Percentiles rank a stretch among this genome's conserved stretches.
Evolutionary conservation across 2,888 invertebrate genomes (phyloP).

Genomic region (Slavum lentiscoides): DNA sequence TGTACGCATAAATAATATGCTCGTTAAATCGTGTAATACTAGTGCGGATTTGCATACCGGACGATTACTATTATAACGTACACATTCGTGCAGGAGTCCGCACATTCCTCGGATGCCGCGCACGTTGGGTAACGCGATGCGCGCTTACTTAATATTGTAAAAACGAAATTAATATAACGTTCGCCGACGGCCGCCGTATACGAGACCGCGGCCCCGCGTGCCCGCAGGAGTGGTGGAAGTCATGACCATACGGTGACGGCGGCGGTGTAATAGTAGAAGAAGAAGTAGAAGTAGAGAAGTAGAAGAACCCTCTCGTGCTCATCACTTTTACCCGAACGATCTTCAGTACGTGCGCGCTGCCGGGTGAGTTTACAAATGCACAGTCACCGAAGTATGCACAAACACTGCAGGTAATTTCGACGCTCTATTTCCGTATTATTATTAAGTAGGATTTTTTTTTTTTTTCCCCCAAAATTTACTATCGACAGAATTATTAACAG

Average conservation of each 20-base stretch:
- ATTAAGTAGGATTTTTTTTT: too few relatives aligned
- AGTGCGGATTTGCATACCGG: too few relatives aligned
- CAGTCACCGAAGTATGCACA: conserved; percentile 3
- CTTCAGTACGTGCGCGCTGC: conserved; percentile 51
- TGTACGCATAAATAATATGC: too few relatives aligned
- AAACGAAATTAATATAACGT: background rate
- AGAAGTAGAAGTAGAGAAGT: conserved; percentile 28
- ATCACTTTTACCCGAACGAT: conserved; percentile 51
- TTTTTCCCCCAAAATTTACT: too few relatives aligned
- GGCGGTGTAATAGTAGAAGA: background rate
- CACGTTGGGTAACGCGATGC: background rate
- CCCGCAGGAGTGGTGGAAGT: conserved; percentile 32
- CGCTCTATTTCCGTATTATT: too few relatives aligned
- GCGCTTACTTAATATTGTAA: background rate
- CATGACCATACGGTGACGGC: background rate
- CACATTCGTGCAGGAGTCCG: too few relatives aligned
- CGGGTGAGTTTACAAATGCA: conserved; percentile 52
- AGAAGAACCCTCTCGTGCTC: conserved; percentile 45
- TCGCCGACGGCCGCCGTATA: background rate
- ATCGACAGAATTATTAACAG: too few relatives aligned
- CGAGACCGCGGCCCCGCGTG: background rate
- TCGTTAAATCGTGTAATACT: too few relatives aligned
- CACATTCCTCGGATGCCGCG: too few relatives aligned
- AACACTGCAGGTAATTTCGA: conserved; percentile 24
- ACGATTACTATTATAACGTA: too few relatives aligned